Evolutionary conservation across 1,140 invertebrate genomes (phyloP).

Genomic region (Chironomus tepperi): DNA sequence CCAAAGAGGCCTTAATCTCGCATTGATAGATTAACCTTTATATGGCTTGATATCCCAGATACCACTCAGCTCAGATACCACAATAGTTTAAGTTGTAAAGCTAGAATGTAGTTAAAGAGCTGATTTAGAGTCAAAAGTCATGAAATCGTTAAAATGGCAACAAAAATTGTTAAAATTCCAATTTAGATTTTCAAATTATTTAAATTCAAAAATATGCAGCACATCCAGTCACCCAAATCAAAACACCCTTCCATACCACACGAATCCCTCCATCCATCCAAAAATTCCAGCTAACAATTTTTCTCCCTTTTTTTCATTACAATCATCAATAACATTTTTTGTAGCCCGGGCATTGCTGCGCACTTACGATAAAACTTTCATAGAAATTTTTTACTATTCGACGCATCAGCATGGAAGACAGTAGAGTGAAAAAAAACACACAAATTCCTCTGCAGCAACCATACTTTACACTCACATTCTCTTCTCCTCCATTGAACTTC

Average conservation of each 20-base stretch:
- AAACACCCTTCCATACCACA: neutral
- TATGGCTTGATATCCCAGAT: too few species aligned
- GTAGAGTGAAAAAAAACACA: neutral
- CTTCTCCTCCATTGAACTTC: neutral
- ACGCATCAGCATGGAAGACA: constrained; percentile 16
- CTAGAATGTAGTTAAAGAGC: too few species aligned
- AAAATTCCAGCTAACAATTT: neutral
- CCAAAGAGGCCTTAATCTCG: too few species aligned
- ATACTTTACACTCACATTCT: neutral
- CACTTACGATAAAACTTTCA: neutral
- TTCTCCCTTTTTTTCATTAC: neutral
- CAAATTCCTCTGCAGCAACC: neutral
- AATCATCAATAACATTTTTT: neutral
- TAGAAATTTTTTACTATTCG: neutral
- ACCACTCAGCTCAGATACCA: too few species aligned
- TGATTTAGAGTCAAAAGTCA: too few species aligned
- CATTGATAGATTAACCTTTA: too few species aligned
- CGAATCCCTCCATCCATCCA: neutral
- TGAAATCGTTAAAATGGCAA: too few species aligned
- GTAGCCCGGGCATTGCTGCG: constrained; percentile 15
- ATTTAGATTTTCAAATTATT: too few species aligned
- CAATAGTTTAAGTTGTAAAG: too few species aligned
- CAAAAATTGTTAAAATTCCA: too few species aligned
- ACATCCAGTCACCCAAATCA: too few species aligned
- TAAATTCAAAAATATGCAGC: too few species aligned